phyloP scores from a whole-genome alignment of 2,113 vertebrate genomes.

The Crotophaga sulcirostris region DNA sequence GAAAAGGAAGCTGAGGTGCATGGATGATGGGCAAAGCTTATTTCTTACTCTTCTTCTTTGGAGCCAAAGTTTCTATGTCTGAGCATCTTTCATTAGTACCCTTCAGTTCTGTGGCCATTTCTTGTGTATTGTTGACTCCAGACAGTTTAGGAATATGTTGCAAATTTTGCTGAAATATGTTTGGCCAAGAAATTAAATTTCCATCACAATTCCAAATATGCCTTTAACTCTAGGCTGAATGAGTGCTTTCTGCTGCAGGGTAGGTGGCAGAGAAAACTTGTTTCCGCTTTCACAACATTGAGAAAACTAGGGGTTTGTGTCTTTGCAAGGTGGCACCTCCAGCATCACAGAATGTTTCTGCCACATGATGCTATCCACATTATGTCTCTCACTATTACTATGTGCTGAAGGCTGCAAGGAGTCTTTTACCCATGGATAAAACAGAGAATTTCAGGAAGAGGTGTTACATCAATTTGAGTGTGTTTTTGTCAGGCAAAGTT shows the following conservation, averaged over 20 bases:
- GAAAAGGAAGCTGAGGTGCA: background rate
- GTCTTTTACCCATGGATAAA: background rate
- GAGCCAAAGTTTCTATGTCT: background rate
- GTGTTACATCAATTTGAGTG: background rate
- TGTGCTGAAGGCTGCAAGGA: background rate
- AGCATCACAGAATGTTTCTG: background rate
- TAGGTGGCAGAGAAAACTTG: background rate
- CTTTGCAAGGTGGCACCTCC: background rate
- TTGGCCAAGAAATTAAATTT: background rate
- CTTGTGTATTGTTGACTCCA: background rate
- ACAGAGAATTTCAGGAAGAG: background rate
- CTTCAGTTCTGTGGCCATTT: background rate
- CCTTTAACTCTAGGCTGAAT: background rate
- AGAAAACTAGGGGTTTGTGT: background rate
- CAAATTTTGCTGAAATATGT: background rate
- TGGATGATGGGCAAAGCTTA: background rate
- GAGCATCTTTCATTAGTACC: background rate
- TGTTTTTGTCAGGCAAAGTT: background rate
- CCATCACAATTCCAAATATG: background rate
- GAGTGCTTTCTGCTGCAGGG: background rate
- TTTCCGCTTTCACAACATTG: background rate
- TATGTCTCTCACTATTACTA: background rate
- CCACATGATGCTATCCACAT: rapidly evolving
- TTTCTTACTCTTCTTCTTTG: background rate
- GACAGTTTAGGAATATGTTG: background rate